Conservation (phyloP, 2,113 vertebrate species). For the Eolophus roseicapilla region DNA sequence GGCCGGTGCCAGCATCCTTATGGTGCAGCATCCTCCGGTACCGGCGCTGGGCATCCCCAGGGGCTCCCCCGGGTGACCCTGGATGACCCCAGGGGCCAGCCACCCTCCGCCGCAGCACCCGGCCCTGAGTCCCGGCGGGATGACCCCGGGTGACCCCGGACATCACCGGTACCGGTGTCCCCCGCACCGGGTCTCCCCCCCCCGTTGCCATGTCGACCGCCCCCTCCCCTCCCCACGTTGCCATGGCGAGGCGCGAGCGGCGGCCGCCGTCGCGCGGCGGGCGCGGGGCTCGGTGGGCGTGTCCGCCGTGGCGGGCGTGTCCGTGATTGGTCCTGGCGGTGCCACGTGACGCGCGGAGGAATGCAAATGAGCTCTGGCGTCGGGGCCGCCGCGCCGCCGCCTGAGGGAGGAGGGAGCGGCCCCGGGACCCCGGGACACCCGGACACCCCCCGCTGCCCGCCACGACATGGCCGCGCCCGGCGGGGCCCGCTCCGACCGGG, state of each 20-base stretch:
- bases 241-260: neutral
- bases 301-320: neutral
- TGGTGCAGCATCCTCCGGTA: no score
- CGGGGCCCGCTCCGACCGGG: no score
- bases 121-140: neutral
- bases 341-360: neutral
- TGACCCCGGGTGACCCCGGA: neutral
- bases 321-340: neutral
- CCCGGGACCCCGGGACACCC: no score
- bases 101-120: neutral
- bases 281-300: neutral
- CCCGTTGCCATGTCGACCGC: neutral
- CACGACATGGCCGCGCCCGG: no score
- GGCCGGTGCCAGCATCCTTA: neutral
- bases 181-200: no score
- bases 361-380: neutral
- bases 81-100: neutral
- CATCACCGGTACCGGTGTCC: no score
- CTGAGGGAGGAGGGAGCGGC: neutral
- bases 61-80: neutral
- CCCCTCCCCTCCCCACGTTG: neutral
- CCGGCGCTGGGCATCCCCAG: no score
- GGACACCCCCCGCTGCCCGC: no score
- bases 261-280: neutral
- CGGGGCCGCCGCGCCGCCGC: neutral